Percentiles rank a stretch among this genome's conserved stretches.
phyloP scores from a whole-genome alignment of 2,888 invertebrate genomes.

The Ichneumoninae sp. region DNA sequence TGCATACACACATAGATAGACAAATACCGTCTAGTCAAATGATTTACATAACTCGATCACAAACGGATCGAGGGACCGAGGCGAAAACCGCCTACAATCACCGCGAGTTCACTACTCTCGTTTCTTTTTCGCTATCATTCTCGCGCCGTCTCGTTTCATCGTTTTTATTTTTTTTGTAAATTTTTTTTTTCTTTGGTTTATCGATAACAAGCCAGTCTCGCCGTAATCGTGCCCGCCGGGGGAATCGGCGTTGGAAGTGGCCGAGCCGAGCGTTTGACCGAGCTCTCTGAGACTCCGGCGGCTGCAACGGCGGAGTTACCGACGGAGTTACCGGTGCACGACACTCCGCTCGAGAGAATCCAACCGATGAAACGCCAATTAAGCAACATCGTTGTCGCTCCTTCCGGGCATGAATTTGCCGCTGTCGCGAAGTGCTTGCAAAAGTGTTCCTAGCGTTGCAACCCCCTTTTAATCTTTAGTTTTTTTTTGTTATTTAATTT shows the following conservation, averaged over 20 bases:
- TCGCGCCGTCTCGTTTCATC: neutral
- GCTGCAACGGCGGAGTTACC: conserved; percentile 5
- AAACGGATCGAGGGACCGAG: conserved; percentile 63
- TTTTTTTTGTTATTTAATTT: neutral
- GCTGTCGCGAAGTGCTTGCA: neutral
- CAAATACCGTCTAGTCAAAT: conserved; percentile 65
- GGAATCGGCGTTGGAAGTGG: conserved; percentile 17
- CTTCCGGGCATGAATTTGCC: conserved; percentile 1
- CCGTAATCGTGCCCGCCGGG: conserved; percentile 1
- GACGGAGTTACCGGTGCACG: neutral
- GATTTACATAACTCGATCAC: conserved; percentile 78
- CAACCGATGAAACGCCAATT: conserved; percentile 28
- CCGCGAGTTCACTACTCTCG: conserved; percentile 49
- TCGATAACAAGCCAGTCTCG: conserved; percentile 15
- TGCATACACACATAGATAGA: conserved; percentile 1
- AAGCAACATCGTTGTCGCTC: conserved; percentile 15
- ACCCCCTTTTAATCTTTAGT: neutral
- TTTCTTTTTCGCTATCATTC: conserved; percentile 28
- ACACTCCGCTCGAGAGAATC: neutral
- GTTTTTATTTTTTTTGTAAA: conserved; percentile 4
- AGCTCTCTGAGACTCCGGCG: conserved; percentile 6
- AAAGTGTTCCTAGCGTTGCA: neutral
- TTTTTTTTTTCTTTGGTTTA: neutral
- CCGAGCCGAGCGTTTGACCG: conserved; percentile 13
- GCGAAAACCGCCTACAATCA: conserved; percentile 72